phyloP scores from a whole-genome alignment of 2,797 vertebrate species.

The Falco rusticolus region DNA sequence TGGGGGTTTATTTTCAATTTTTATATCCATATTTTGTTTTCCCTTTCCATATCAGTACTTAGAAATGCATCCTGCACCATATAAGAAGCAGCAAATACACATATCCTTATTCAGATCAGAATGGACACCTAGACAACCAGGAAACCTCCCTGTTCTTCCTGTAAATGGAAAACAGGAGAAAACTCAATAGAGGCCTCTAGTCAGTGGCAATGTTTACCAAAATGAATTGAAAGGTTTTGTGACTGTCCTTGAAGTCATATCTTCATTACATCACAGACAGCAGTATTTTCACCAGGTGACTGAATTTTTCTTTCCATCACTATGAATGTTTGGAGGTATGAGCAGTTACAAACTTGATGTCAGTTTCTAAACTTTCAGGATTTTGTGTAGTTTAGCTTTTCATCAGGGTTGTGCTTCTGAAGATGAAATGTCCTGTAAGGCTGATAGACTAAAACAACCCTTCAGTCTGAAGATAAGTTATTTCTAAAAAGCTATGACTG shows the following conservation, averaged over 20 bases:
- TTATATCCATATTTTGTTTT: neutral
- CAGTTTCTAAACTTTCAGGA: neutral
- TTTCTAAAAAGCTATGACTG: neutral
- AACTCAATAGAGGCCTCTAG: neutral
- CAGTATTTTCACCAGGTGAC: neutral
- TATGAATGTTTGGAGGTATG: neutral
- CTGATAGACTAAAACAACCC: neutral
- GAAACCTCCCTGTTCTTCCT: neutral
- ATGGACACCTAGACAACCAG: accelerated
- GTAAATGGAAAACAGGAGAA: neutral
- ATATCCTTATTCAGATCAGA: neutral
- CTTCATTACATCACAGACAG: neutral
- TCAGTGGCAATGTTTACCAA: neutral
- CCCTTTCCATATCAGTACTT: accelerated
- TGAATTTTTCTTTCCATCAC: neutral
- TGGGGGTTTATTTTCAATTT: neutral
- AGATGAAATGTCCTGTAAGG: neutral
- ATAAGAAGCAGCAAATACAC: neutral
- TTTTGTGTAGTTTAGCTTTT: neutral
- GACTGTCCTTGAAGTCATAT: neutral
- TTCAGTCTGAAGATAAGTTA: neutral
- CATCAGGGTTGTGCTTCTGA: neutral
- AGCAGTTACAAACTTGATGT: neutral
- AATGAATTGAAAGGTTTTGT: neutral
- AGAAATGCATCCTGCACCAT: accelerated